phyloP scores from a whole-genome alignment of 2,797 vertebrate species.

The Limnodromus scolopaceus region DNA sequence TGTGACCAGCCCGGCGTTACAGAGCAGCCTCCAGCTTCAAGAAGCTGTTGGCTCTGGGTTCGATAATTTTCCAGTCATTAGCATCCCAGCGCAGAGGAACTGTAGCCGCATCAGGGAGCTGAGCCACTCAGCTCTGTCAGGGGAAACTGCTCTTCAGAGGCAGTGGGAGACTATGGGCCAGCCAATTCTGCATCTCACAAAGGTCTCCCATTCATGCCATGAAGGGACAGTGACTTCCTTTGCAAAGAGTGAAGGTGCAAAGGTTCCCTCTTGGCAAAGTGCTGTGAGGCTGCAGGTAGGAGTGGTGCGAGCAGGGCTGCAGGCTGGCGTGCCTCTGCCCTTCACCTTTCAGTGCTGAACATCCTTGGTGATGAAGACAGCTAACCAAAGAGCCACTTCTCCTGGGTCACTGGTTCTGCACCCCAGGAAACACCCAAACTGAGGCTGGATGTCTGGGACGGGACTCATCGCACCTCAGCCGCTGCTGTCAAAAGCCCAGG shows the following conservation, averaged over 20 bases:
- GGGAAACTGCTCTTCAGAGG: background rate
- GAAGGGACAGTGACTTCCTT: background rate
- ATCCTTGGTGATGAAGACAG: background rate
- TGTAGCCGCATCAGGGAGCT: background rate
- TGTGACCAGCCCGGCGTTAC: rapidly evolving
- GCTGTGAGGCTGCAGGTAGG: rapidly evolving
- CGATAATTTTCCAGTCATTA: background rate
- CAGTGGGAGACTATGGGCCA: background rate
- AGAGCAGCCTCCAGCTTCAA: background rate
- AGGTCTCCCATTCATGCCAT: rapidly evolving
- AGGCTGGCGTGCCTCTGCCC: background rate
- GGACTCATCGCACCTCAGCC: background rate
- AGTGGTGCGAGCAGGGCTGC: background rate
- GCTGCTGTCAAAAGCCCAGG: background rate
- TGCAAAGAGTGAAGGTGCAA: background rate
- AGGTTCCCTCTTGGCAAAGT: background rate
- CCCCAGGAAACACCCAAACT: background rate
- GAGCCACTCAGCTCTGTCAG: background rate
- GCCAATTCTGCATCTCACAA: background rate
- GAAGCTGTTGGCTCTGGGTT: background rate
- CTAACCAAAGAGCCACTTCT: background rate
- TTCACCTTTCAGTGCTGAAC: background rate
- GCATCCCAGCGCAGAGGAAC: background rate
- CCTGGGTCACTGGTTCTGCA: background rate
- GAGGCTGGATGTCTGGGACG: background rate